Percentiles rank a stretch among this genome's conserved stretches.
Conservation (phyloP, 1,140 invertebrate genomes). For the Homalodisca vitripennis region DNA sequence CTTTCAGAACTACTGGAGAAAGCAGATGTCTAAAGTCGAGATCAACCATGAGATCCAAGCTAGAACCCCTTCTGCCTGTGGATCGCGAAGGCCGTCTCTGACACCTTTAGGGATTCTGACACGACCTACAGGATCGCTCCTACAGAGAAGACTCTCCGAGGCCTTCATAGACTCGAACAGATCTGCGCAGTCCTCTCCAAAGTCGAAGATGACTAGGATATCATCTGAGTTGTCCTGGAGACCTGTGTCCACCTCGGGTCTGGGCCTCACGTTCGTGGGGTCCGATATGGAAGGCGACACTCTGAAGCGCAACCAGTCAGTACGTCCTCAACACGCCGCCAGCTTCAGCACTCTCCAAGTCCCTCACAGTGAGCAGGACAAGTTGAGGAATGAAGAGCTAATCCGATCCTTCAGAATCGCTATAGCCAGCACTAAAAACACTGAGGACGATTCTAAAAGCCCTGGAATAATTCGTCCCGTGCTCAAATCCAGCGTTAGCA, state of each 20-base stretch:
- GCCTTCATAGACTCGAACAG: constrained; percentile 56
- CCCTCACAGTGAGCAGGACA: constrained; percentile 44
- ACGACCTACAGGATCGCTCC: constrained; percentile 46
- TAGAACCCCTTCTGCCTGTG: constrained; percentile 70
- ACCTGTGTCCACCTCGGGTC: constrained; percentile 43
- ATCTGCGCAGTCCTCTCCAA: constrained; percentile 44
- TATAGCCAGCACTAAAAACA: constrained; percentile 30
- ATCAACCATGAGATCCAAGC: constrained; percentile 72
- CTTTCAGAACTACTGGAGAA: constrained; percentile 76
- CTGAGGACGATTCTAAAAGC: constrained; percentile 9
- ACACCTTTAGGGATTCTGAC: constrained; percentile 48
- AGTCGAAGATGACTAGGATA: constrained; percentile 49
- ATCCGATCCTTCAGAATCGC: constrained; percentile 39
- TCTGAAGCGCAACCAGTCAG: background rate
- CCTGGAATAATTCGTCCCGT: constrained; percentile 38
- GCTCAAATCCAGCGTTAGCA: constrained; percentile 49
- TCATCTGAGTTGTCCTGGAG: constrained; percentile 50
- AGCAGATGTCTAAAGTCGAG: constrained; percentile 75
- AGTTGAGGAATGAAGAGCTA: constrained; percentile 34
- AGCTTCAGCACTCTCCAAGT: constrained; percentile 56
- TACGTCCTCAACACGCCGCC: constrained; percentile 34
- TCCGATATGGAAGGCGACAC: background rate
- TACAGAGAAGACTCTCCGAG: constrained; percentile 64
- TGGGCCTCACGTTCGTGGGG: constrained; percentile 34
- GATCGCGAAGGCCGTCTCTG: constrained; percentile 68